These are phyloP conservation scores for Ovibos moschatus DNA, from an alignment of 2,113 vertebrate species.

Conservation along the genomic window DNA sequence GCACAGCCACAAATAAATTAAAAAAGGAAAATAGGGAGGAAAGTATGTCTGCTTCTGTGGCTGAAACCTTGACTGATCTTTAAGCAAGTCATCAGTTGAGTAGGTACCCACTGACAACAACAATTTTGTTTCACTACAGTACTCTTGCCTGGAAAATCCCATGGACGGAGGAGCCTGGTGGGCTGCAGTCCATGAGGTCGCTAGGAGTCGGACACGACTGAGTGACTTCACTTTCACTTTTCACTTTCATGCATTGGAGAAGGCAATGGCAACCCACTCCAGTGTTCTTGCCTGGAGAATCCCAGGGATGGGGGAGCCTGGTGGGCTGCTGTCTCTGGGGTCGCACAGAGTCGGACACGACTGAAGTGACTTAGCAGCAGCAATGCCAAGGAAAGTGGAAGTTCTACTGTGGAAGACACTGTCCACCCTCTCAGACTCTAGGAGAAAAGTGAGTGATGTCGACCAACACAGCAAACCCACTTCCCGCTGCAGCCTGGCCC, in stretches of 20 bases:
- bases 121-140: not conserved
- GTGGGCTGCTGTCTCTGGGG: too few species aligned
- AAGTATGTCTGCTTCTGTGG: not conserved
- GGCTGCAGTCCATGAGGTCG: too few species aligned
- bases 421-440: not conserved
- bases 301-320: too few species aligned
- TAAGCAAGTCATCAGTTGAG: not conserved
- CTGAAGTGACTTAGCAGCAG: too few species aligned
- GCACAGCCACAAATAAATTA: not conserved
- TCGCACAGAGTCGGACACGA: too few species aligned
- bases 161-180: too few species aligned
- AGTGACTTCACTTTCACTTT: too few species aligned
- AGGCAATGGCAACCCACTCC: too few species aligned
- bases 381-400: not conserved
- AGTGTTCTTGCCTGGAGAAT: too few species aligned
- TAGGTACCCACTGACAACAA: not conserved
- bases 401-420: not conserved
- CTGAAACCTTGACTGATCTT: not conserved
- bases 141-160: too few species aligned
- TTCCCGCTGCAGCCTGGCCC: not conserved
- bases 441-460: not conserved
- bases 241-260: too few species aligned
- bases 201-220: too few species aligned
- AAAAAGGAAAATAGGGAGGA: not conserved
- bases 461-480: not conserved